Conservation (phyloP, 2,113 vertebrate genomes). For the Tychaedon coryphoeus region DNA sequence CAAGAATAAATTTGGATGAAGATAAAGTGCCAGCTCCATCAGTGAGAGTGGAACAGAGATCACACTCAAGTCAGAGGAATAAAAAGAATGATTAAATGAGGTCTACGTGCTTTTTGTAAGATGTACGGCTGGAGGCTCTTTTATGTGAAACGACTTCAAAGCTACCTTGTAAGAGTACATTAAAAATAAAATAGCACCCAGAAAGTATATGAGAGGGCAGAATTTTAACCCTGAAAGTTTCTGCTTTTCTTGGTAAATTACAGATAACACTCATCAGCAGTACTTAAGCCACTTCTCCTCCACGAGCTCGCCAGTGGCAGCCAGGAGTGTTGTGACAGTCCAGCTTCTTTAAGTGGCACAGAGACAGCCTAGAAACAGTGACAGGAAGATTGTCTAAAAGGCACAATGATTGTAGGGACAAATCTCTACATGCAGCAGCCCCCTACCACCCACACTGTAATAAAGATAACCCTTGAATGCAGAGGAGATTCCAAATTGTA, state of each 20-base stretch:
- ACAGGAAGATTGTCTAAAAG: neutral
- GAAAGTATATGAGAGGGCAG: conserved; percentile 2
- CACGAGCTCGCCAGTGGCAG: neutral
- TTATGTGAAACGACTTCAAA: conserved; percentile 49
- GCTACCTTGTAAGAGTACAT: conserved; percentile 36
- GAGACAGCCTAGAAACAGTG: neutral
- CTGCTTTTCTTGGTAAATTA: conserved; percentile 44
- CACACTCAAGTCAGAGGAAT: conserved; percentile 40
- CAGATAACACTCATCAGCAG: neutral
- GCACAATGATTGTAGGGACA: neutral
- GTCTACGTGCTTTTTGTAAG: conserved; percentile 3
- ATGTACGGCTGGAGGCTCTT: conserved; percentile 16
- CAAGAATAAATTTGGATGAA: conserved; percentile 26
- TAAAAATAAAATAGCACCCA: conserved; percentile 52
- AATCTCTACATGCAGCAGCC: neutral
- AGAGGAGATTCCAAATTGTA: neutral
- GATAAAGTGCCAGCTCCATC: conserved; percentile 24
- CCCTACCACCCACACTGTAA: neutral
- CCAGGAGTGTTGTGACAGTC: neutral
- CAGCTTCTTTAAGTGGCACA: neutral
- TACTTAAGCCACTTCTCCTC: conserved; percentile 18
- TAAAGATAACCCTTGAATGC: neutral
- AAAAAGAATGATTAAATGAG: conserved; percentile 59
- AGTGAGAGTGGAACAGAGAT: conserved; percentile 12
- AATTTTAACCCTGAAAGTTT: conserved; percentile 37